These are phyloP conservation scores for Acinonyx jubatus DNA, from an alignment of 2,113 vertebrate species.

Conservation along the genomic window DNA sequence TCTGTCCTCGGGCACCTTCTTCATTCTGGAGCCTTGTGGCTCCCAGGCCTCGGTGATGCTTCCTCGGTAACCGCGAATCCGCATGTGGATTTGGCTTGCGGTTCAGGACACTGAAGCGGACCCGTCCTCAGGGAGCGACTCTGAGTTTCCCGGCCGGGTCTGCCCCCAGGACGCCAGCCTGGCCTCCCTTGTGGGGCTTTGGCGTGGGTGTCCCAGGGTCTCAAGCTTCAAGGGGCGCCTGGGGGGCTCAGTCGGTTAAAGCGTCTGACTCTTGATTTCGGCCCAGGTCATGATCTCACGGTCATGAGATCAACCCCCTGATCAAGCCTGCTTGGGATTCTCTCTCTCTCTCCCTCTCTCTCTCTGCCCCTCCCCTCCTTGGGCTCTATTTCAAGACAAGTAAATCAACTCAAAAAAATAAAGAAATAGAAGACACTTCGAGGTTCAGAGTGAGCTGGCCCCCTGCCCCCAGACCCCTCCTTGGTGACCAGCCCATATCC, in stretches of 20 bases:
- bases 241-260: too few relatives aligned
- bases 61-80: background rate
- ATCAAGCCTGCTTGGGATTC: too few relatives aligned
- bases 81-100: accelerated
- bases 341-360: too few relatives aligned
- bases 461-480: background rate
- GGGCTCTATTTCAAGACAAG: too few relatives aligned
- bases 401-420: too few relatives aligned
- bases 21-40: background rate
- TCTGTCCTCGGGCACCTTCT: background rate
- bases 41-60: background rate
- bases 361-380: too few relatives aligned
- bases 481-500: background rate
- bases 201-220: too few relatives aligned
- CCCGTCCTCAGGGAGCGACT: background rate
- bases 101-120: background rate
- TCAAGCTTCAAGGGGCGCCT: too few relatives aligned
- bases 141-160: background rate
- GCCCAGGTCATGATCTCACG: too few relatives aligned
- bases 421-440: background rate
- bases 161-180: too few relatives aligned
- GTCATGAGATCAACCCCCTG: too few relatives aligned
- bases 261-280: too few relatives aligned
- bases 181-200: background rate
- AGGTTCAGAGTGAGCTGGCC: background rate